Evolutionary conservation across 1,140 invertebrate species (phyloP).

Genomic region (Ctenoplectra terminalis): DNA sequence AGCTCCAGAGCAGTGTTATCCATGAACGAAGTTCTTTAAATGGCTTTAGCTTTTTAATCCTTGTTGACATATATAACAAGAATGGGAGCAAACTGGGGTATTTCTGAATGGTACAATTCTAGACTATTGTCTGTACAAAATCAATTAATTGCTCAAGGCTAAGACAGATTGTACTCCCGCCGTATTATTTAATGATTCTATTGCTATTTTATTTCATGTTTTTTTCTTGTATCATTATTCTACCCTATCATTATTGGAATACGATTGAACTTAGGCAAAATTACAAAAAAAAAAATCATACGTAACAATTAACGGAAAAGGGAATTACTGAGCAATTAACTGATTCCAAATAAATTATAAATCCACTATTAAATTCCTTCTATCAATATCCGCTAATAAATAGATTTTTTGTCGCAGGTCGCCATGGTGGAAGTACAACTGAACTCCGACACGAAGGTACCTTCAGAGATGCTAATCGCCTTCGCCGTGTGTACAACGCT

Average conservation of each 20-base stretch:
- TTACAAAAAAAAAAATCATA: too few species aligned
- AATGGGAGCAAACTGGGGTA: not conserved
- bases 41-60: not conserved
- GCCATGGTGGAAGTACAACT: conserved; percentile 98
- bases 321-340: too few species aligned
- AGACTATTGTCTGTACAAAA: not conserved
- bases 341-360: not conserved
- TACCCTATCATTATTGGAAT: too few species aligned
- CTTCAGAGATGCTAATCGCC: conserved; percentile 92
- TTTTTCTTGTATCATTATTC: too few species aligned
- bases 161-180: not conserved
- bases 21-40: not conserved
- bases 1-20: not conserved
- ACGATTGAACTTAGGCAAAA: too few species aligned
- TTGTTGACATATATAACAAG: not conserved
- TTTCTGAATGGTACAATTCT: not conserved
- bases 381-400: not conserved
- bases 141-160: not conserved
- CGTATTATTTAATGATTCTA: not conserved
- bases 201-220: too few species aligned
- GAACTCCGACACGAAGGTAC: conserved; percentile 88
- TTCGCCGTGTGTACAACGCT: conserved; percentile 98
- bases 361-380: not conserved
- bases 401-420: conserved; percentile 85
- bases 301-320: too few species aligned